phyloP scores from a whole-genome alignment of 2,888 invertebrate genomes.

The Isotomurus palustris region DNA sequence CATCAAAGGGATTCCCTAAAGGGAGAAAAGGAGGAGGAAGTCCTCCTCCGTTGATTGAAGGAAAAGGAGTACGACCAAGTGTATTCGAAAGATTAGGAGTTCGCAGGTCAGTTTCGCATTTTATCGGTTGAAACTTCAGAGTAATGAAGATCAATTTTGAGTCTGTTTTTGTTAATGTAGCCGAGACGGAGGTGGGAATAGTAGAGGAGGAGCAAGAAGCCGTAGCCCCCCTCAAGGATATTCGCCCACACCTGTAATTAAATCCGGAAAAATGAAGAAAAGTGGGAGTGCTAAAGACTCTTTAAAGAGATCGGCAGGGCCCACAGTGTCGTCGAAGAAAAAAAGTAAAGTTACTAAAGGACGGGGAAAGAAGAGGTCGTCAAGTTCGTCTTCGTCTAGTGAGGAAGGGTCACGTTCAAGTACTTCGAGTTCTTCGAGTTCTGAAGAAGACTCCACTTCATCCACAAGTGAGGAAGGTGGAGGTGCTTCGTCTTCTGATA shows the following conservation, averaged over 20 bases:
- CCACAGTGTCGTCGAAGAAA: too few species aligned
- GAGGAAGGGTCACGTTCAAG: constrained; percentile 32
- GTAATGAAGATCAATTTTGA: not conserved
- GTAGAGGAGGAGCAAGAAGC: too few species aligned
- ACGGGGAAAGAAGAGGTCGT: constrained; percentile 17
- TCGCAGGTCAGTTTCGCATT: constrained; percentile 48
- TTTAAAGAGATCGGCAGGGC: not conserved
- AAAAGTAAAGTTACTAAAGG: constrained; percentile 19
- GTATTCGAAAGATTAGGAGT: constrained; percentile 78
- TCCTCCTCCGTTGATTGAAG: not conserved
- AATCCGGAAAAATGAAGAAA: too few species aligned
- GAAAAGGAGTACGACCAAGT: constrained; percentile 59
- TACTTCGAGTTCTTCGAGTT: constrained; percentile 34
- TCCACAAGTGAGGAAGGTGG: constrained; percentile 36
- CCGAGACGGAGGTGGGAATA: too few species aligned
- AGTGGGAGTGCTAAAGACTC: too few species aligned
- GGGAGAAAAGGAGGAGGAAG: constrained; percentile 7
- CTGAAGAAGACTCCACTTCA: constrained; percentile 32
- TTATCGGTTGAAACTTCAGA: too few species aligned
- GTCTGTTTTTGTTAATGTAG: not conserved
- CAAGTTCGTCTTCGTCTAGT: constrained; percentile 34
- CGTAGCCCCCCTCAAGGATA: too few species aligned
- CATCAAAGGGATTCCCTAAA: too few species aligned
- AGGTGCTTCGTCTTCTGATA: constrained; percentile 35
- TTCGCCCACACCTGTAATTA: too few species aligned